Evolutionary conservation across 2,888 invertebrate genomes (phyloP).

Genomic region (Plagodis dolabraria): DNA sequence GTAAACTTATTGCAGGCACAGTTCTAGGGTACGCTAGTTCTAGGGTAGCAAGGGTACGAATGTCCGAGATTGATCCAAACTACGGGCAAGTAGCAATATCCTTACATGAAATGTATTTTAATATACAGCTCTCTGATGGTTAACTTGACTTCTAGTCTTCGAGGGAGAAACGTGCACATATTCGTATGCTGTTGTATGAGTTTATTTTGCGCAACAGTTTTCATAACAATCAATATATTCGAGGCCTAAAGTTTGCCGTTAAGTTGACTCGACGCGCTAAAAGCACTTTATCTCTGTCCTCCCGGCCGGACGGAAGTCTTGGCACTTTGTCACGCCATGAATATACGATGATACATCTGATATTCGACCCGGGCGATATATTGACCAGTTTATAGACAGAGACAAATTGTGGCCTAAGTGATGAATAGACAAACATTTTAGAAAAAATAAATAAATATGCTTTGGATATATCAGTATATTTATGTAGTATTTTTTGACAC

Average conservation of each 20-base stretch:
- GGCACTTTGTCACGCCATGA: conserved; percentile 36
- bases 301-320: conserved; percentile 24
- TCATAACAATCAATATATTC: neutral
- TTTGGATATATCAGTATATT: neutral
- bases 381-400: conserved; percentile 28
- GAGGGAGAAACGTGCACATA: too few species aligned
- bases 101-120: too few species aligned
- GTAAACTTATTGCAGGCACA: too few species aligned
- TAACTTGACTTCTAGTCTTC: too few species aligned
- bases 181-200: too few species aligned
- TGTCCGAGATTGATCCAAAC: too few species aligned
- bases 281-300: conserved; percentile 29
- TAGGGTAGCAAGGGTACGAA: too few species aligned
- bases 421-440: conserved; percentile 24
- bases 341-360: conserved; percentile 38
- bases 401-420: conserved; percentile 34
- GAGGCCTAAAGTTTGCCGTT: conserved; percentile 6
- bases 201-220: too few species aligned
- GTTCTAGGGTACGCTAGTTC: too few species aligned
- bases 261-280: conserved; percentile 19
- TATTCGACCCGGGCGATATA: conserved; percentile 28
- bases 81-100: too few species aligned
- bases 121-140: too few species aligned
- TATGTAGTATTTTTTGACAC: too few species aligned
- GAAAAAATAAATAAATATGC: conserved; percentile 11